Conservation (phyloP, 2,113 vertebrate genomes). For the Austrofundulus limnaeus region DNA sequence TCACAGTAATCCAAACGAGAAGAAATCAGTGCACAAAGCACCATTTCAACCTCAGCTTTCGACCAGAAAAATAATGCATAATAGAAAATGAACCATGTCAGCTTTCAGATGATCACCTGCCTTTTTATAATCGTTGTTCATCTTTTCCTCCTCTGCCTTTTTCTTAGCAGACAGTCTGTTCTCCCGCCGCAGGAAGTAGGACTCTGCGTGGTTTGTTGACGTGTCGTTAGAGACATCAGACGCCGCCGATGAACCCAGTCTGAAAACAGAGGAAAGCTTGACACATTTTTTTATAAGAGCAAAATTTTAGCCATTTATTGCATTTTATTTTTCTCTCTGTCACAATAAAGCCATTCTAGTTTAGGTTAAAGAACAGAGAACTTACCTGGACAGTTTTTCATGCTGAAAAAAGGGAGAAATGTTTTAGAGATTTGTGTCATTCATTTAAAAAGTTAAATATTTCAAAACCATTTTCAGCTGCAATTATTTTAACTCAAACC, state of each 20-base stretch:
- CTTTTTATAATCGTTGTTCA: constrained; percentile 86
- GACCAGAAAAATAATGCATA: neutral
- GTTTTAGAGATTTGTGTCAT: constrained; percentile 23
- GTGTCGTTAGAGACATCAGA: constrained; percentile 77
- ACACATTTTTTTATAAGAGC: neutral
- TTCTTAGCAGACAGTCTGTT: constrained; percentile 82
- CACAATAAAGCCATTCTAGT: neutral
- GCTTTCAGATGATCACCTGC: constrained; percentile 53
- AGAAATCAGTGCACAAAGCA: too few species aligned
- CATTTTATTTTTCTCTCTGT: neutral
- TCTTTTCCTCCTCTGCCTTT: constrained; percentile 80
- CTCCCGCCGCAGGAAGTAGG: constrained; percentile 82
- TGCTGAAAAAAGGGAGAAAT: constrained; percentile 79
- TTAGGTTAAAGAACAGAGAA: constrained; percentile 18
- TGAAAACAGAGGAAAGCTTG: constrained; percentile 42
- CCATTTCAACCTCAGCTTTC: too few species aligned
- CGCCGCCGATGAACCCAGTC: constrained; percentile 77
- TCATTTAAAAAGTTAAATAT: neutral
- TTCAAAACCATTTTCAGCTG: neutral
- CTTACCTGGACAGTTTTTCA: constrained; percentile 89
- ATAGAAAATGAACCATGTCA: neutral
- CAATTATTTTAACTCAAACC: neutral
- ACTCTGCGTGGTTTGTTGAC: constrained; percentile 76
- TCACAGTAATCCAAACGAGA: too few species aligned
- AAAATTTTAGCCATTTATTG: neutral